phyloP scores from a whole-genome alignment of 2,797 vertebrate species.

The Cyprinella venusta region DNA sequence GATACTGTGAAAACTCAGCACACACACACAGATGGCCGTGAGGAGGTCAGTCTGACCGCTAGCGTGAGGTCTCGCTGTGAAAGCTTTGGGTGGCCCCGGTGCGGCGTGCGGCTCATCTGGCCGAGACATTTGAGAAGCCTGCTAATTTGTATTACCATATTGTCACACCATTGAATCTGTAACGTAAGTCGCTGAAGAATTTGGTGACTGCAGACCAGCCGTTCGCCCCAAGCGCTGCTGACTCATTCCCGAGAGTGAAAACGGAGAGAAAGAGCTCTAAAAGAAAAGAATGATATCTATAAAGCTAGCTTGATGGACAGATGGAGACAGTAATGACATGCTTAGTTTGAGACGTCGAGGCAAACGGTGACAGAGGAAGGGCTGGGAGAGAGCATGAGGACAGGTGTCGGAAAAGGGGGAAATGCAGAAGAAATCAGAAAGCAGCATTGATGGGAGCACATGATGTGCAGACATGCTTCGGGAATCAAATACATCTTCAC shows the following conservation, averaged over 20 bases:
- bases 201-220: constrained; percentile 45
- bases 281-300: constrained; percentile 30
- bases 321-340: constrained; percentile 37
- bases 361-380: constrained; percentile 16
- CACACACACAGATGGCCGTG: constrained; percentile 68
- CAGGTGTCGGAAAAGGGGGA: background rate
- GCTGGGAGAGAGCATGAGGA: background rate
- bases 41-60: constrained; percentile 69
- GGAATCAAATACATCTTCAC: constrained; percentile 9
- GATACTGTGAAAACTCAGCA: constrained; percentile 62
- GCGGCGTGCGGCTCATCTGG: constrained; percentile 11
- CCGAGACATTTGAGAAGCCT: background rate
- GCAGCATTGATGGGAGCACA: constrained; percentile 9
- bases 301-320: constrained; percentile 18
- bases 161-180: constrained; percentile 16
- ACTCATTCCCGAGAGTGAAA: constrained; percentile 60
- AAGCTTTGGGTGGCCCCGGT: constrained; percentile 39
- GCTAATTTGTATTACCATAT: constrained; percentile 41
- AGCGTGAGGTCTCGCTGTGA: constrained; percentile 74
- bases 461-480: background rate
- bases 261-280: constrained; percentile 1
- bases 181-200: constrained; percentile 59
- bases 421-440: constrained; percentile 5
- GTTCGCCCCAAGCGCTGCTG: constrained; percentile 63
- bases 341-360: constrained; percentile 2